These are phyloP conservation scores for Caenorhabditis panamensis DNA, from an alignment of 2,888 invertebrate species.

Conservation along the genomic window DNA sequence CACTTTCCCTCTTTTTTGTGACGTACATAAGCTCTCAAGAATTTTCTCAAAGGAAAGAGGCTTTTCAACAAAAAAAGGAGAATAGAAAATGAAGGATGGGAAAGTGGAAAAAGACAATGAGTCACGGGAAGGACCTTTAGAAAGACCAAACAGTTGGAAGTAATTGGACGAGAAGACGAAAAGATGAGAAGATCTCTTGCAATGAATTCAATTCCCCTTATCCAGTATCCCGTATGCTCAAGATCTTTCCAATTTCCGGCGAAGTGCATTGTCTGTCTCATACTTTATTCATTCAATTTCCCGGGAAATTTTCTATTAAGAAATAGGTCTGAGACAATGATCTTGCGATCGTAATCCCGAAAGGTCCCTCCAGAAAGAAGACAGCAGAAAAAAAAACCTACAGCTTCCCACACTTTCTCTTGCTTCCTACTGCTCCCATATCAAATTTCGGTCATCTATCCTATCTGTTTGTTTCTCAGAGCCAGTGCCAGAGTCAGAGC, in stretches of 20 bases:
- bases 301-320: too few species aligned
- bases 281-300: slow-evolving; percentile 3
- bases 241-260: slow-evolving; percentile 36
- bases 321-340: slow-evolving; percentile 8
- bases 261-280: neutral
- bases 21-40: neutral
- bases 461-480: neutral
- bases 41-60: neutral
- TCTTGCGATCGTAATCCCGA: neutral
- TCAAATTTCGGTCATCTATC: slow-evolving; percentile 51
- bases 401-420: neutral
- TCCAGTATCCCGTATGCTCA: neutral
- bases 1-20: neutral
- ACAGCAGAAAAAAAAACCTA: neutral
- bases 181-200: slow-evolving; percentile 3
- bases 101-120: neutral
- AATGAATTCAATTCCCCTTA: slow-evolving; percentile 11
- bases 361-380: neutral
- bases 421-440: slow-evolving; percentile 1
- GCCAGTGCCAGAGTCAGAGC: too few species aligned
- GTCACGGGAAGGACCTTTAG: too few species aligned
- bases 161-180: neutral
- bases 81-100: slow-evolving; percentile 9
- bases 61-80: slow-evolving; percentile 5
- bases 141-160: neutral